Evolutionary conservation across 2,113 vertebrate species (phyloP).

Genomic region (Sinocyclocheilus maitianheensis): DNA sequence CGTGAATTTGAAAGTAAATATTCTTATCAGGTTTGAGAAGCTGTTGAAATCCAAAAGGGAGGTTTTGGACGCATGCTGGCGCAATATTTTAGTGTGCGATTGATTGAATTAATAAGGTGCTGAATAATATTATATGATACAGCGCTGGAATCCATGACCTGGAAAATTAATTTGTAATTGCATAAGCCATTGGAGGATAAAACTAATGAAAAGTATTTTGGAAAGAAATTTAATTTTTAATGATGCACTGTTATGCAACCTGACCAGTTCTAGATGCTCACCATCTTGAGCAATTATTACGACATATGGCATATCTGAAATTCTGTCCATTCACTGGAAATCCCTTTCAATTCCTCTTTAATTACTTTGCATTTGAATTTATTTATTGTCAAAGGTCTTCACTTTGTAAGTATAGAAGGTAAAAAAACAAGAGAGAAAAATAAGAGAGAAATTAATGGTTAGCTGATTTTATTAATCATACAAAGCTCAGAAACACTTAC

Average conservation of each 20-base stretch:
- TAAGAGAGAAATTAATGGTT: background rate
- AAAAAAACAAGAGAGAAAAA: background rate
- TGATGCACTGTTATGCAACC: background rate
- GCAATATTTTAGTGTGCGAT: background rate
- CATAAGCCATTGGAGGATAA: background rate
- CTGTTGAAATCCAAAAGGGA: background rate
- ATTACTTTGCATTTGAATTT: background rate
- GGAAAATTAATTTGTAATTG: conserved; percentile 3
- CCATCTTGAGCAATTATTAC: background rate
- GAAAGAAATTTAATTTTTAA: background rate
- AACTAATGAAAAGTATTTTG: background rate
- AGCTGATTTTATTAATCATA: background rate
- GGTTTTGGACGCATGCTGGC: background rate
- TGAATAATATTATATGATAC: background rate
- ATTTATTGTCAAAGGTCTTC: background rate
- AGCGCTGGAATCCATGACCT: background rate
- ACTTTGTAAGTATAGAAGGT: background rate
- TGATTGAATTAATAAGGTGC: background rate
- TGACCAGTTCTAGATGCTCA: background rate
- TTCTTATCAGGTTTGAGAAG: conserved; percentile 9
- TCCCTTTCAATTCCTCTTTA: background rate
- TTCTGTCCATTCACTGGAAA: background rate
- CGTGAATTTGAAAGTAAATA: background rate
- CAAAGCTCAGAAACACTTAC: background rate
- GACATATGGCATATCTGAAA: too few species aligned